phyloP scores from a whole-genome alignment of 1,140 invertebrate genomes.

The Diabrotica undecimpunctata region DNA sequence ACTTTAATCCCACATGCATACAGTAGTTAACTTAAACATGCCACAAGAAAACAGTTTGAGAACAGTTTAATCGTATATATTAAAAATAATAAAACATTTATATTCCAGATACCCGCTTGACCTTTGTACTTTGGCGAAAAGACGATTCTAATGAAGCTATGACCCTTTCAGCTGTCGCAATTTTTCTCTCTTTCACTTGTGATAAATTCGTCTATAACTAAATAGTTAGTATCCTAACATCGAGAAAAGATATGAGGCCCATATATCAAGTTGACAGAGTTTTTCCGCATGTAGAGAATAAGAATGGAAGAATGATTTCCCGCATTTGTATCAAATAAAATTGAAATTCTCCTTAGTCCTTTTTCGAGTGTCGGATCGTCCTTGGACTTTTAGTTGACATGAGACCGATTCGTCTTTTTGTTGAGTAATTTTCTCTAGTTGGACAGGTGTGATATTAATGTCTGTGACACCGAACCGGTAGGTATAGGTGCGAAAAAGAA shows the following conservation, averaged over 20 bases:
- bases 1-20: too few species aligned
- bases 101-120: neutral
- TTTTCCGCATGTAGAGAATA: constrained; percentile 13
- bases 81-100: too few species aligned
- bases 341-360: constrained; percentile 12
- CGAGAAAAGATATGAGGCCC: neutral
- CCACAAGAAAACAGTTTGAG: too few species aligned
- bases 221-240: constrained; percentile 3
- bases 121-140: neutral
- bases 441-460: too few species aligned
- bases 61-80: too few species aligned
- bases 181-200: neutral
- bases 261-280: constrained; percentile 10
- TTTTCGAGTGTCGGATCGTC: constrained; percentile 11
- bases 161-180: neutral
- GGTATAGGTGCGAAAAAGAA: too few species aligned
- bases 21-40: too few species aligned
- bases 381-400: constrained; percentile 7
- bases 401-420: constrained; percentile 9
- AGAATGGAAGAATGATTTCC: constrained; percentile 11
- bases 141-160: neutral
- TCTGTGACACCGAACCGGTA: too few species aligned
- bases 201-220: constrained; percentile 1
- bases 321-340: constrained; percentile 14
- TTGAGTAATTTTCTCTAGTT: constrained; percentile 4